Base-by-base conservation (phyloP, 2,888 invertebrate species). In the Cephonodes hylas region DNA sequence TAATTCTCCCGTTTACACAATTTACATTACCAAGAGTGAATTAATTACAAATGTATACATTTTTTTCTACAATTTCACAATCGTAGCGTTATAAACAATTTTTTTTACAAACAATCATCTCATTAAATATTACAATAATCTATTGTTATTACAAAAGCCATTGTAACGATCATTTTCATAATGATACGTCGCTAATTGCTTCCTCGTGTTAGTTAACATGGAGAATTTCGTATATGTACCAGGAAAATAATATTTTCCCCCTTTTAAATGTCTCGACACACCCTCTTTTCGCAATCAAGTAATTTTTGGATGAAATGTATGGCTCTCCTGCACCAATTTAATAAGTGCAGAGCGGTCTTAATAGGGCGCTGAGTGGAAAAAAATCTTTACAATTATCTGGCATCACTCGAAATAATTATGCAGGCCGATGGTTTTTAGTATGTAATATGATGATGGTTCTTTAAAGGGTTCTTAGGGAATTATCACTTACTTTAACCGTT, bases 151-250 rank as follows among this genome's bases (percentile, higher is more conserved):
- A 53, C 31, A 53, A 53, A 48, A 53, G 53, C 53, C 27, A 53
- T 53, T 53, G 31, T 53, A 31, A 45, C 23, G 2, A 18, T 53
- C 53, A 18, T 27, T 18, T 18, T 53, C 23, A 23, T 23, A 83
- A 70, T 84, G 80, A 86, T 84, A 84, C 79, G 77, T 79, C 79
- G 74, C 71, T 83, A 84, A 88, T 87, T 73, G 77, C 80, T 86
- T 86, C 85, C 86, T 80, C 72, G 77, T 83, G 72, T 75, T 77
- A 66, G 18, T 18, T 53, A 8, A 45, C n/a, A n/a, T n/a, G n/a
- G 53, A 18, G 15, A 53, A 31, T 53, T 53, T 53, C 27, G 20
- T 27, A 15, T 48, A 15, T 48, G 8, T 15, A 48, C 5, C 25
- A 15, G 22, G 46, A 25, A 46, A 23, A 46, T 20, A n/a, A n/a